Base-by-base conservation (phyloP, 2,888 invertebrate genomes). In the Hesperia comma region DNA sequence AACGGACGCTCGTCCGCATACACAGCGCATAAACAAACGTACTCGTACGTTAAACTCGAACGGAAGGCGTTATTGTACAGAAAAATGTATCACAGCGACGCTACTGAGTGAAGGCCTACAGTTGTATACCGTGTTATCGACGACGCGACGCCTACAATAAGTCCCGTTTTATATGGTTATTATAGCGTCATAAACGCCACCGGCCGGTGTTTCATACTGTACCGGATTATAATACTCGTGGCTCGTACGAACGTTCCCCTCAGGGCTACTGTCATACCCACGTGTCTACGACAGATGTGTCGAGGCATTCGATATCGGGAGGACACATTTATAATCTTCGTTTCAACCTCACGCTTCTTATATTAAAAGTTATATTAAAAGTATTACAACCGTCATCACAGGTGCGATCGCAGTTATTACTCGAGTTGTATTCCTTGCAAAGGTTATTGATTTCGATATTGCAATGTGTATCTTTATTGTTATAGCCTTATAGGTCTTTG, bases 141-240 rank as follows among this genome's bases (percentile, higher is more conserved):
- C 86, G 87, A 87, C 86, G 88, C 86, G 87, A 87, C 86, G 88
- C 85, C 87, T 88, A 90, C 91, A 92, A 92, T 91, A 92, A 92
- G 91, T 92, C 90, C 89, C 87, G 85, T 92, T 93, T 93, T 92
- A 93, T 93, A 92, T 84, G 90, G 90, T 91, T 92, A 93, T 93
- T 92, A 92, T 92, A 90, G 91, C 87, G 83, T 87, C 86, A 91
- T 93, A 92, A 92, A 90, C 86, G 89, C 87, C 91, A 90, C 90
- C 90, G 91, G 92, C 85, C 90, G 87, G 87, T 90, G 89, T 90
- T 90, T 90, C 90, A 92, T 92, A 90, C 88, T 90, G 87, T 90
- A 83, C 86, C 85, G 84, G 88, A 88, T 90, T 91, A 90, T 90
- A 87, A 88, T 85, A 87, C 86, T 85, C 84, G 84, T 81, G 84